These are phyloP conservation scores for Apotomis betuletana DNA, from an alignment of 2,888 invertebrate species.

Conservation along the genomic window DNA sequence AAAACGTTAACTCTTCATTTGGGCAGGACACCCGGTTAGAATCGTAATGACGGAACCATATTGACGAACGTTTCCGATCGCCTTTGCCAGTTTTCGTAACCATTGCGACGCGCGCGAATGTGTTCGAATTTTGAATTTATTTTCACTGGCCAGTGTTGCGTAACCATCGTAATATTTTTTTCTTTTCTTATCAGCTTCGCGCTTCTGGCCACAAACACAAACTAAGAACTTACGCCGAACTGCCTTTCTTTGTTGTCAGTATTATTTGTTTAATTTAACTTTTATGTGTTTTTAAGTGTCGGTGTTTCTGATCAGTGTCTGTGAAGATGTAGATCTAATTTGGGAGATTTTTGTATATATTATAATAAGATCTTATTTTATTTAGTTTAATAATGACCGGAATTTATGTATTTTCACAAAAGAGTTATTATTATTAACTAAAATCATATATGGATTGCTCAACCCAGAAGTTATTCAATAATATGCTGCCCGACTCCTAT, in stretches of 20 bases:
- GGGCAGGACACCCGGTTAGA: constrained; percentile 57
- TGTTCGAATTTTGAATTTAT: constrained; percentile 53
- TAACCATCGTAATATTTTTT: background rate
- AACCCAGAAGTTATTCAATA: too few relatives aligned
- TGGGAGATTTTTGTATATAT: too few relatives aligned
- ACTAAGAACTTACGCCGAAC: background rate
- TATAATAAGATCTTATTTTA: too few relatives aligned
- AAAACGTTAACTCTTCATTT: constrained; percentile 40
- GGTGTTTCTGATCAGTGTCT: background rate
- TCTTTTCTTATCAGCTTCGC: too few relatives aligned
- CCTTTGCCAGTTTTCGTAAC: constrained; percentile 54
- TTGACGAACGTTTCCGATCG: constrained; percentile 55
- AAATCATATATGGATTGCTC: too few relatives aligned
- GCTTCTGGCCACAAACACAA: too few relatives aligned
- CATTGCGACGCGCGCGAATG: constrained; percentile 61
- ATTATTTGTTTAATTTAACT: constrained; percentile 1
- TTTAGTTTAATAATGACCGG: too few relatives aligned
- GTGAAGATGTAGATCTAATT: background rate
- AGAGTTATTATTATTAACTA: too few relatives aligned
- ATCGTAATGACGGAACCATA: constrained; percentile 60
- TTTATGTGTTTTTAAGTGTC: constrained; percentile 7
- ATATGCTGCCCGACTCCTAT: too few relatives aligned
- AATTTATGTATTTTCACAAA: too few relatives aligned
- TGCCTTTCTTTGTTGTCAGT: constrained; percentile 2
- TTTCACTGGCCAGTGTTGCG: constrained; percentile 55